These are phyloP conservation scores for Pangasius macronema DNA, from an alignment of 2,797 vertebrate species.

Conservation along the genomic window DNA sequence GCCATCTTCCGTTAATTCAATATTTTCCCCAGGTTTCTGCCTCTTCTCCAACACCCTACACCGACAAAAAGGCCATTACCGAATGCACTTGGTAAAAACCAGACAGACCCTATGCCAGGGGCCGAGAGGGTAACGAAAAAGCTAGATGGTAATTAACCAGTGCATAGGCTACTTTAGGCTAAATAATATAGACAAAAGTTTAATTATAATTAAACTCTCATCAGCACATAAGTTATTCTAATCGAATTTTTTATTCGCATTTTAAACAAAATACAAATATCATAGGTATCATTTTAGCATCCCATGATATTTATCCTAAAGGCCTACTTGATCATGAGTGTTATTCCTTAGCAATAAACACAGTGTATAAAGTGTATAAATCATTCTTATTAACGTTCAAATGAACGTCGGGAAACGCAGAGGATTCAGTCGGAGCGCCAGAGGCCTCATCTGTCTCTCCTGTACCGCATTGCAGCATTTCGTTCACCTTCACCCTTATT, in stretches of 20 bases:
- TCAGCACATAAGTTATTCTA: neutral
- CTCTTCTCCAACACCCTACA: constrained; percentile 88
- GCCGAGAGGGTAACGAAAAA: neutral
- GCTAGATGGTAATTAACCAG: neutral
- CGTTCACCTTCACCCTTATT: constrained; percentile 69
- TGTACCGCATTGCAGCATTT: constrained; percentile 80
- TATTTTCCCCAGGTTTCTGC: constrained; percentile 87
- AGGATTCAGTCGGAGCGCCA: neutral
- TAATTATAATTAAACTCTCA: neutral
- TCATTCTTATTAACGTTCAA: neutral
- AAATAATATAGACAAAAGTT: neutral
- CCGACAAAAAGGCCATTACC: neutral
- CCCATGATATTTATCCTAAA: neutral
- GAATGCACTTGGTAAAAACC: neutral
- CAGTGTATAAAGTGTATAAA: neutral
- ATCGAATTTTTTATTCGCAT: neutral
- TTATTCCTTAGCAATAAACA: neutral
- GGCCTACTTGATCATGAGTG: neutral
- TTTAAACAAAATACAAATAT: neutral
- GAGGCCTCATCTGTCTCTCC: constrained; percentile 43
- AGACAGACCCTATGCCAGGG: neutral
- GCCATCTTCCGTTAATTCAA: constrained; percentile 95
- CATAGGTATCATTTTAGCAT: neutral
- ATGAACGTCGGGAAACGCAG: neutral
- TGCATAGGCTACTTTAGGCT: neutral